A percentile compares a stretch with the other conserved stretches of the same genome.
phyloP scores from a whole-genome alignment of 2,888 invertebrate species.

The Orchesellides sinensis region DNA sequence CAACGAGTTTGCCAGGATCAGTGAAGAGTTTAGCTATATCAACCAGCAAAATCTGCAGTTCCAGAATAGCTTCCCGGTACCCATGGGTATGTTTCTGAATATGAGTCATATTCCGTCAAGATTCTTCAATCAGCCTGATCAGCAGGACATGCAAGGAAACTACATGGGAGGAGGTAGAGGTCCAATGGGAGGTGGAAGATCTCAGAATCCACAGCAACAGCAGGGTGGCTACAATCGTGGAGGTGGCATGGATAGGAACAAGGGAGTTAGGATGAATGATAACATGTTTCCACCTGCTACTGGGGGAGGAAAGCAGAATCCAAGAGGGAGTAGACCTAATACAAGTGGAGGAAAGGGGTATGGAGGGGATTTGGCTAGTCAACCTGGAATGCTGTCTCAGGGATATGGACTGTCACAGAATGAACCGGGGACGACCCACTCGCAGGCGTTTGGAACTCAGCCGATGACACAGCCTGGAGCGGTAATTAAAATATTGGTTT shows the following conservation, averaged over 20 bases:
- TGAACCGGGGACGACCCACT: constrained; percentile 44
- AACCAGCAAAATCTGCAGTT: constrained; percentile 68
- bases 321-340: background rate
- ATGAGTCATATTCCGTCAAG: constrained; percentile 88
- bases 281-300: constrained; percentile 23
- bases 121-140: constrained; percentile 83
- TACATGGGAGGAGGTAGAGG: constrained; percentile 15
- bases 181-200: constrained; percentile 18
- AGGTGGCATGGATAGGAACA: background rate
- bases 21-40: constrained; percentile 68
- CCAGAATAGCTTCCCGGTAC: constrained; percentile 88
- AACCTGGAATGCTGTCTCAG: constrained; percentile 68
- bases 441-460: constrained; percentile 62
- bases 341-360: background rate
- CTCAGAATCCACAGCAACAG: background rate
- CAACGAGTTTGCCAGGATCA: constrained; percentile 59
- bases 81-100: constrained; percentile 96
- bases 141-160: too few species aligned
- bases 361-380: constrained; percentile 62
- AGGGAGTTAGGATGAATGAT: background rate
- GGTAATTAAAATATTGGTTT: constrained; percentile 9
- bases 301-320: background rate
- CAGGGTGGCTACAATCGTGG: background rate
- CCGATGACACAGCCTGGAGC: constrained; percentile 68
- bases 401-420: constrained; percentile 69